Percentiles rank a stretch among this genome's conserved stretches.
phyloP scores from a whole-genome alignment of 53 echinoderm and acorn worm genomes.

The Hippasteria phrygiana region DNA sequence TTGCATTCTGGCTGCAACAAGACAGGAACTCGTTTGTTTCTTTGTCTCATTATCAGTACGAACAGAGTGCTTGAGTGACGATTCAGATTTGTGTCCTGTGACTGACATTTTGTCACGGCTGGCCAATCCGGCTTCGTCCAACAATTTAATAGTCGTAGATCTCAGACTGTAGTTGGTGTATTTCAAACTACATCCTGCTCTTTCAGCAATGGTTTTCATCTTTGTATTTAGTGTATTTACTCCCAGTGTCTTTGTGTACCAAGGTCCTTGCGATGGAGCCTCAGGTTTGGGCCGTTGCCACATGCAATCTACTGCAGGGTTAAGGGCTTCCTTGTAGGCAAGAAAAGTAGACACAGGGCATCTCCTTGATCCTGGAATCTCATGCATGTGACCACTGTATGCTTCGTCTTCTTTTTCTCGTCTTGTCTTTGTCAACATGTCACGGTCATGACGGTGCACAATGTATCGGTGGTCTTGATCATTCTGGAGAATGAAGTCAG shows the following conservation, averaged over 20 bases:
- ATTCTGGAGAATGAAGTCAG: constrained; percentile 21
- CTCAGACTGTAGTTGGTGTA: constrained; percentile 17
- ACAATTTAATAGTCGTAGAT: neutral
- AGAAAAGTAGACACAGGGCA: constrained; percentile 33
- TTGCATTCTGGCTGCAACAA: too few species aligned
- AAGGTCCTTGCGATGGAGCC: neutral
- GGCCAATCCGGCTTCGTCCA: neutral
- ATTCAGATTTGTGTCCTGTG: too few species aligned
- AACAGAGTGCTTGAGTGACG: too few species aligned
- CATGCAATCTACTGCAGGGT: neutral
- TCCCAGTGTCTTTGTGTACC: constrained; percentile 3
- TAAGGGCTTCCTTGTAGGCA: neutral
- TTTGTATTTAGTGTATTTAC: neutral
- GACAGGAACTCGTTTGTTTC: too few species aligned
- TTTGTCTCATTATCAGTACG: too few species aligned
- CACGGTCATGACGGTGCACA: neutral
- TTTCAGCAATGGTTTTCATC: constrained; percentile 14
- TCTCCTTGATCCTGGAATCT: constrained; percentile 36
- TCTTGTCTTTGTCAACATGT: neutral
- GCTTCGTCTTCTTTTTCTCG: neutral
- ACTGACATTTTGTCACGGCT: neutral
- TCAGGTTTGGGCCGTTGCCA: constrained; percentile 30
- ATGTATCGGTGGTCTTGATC: neutral
- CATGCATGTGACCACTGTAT: constrained; percentile 1
- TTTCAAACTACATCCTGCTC: neutral